Conservation (phyloP, 2,113 vertebrate genomes). For the Merops nubicus region DNA sequence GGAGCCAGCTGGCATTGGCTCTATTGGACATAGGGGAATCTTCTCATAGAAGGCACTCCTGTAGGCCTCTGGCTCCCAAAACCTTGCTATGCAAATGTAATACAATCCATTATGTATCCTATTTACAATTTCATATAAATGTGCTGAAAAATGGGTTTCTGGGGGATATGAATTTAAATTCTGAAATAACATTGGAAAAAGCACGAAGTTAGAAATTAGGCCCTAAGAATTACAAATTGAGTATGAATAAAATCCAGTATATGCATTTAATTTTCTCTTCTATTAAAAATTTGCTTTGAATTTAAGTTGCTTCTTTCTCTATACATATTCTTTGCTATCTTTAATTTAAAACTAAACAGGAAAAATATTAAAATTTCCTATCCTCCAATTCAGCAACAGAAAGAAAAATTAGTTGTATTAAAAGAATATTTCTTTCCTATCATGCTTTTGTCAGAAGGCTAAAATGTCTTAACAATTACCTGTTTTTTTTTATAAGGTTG, state of each 20-base stretch:
- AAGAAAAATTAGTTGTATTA: background rate
- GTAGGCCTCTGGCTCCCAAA: background rate
- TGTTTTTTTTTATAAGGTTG: background rate
- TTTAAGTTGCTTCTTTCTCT: background rate
- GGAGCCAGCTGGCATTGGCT: fast-evolving
- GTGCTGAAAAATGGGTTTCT: background rate
- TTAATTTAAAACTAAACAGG: background rate
- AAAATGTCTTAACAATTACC: background rate
- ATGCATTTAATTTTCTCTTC: background rate
- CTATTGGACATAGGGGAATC: background rate
- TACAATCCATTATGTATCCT: background rate
- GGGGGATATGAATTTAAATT: background rate
- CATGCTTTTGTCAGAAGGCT: background rate
- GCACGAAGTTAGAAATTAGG: background rate
- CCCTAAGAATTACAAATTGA: background rate
- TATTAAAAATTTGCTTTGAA: background rate
- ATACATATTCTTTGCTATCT: background rate
- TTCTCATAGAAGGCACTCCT: background rate
- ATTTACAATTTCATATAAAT: background rate
- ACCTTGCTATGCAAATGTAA: fast-evolving
- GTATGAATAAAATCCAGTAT: background rate
- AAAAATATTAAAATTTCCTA: background rate
- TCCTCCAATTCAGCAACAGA: background rate
- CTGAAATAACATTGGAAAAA: background rate
- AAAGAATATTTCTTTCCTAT: background rate